Evolutionary conservation across 2,888 invertebrate species (phyloP), one percentile per base, ranked within the genome.

Genomic region (Corythucha ciliata): DNA sequence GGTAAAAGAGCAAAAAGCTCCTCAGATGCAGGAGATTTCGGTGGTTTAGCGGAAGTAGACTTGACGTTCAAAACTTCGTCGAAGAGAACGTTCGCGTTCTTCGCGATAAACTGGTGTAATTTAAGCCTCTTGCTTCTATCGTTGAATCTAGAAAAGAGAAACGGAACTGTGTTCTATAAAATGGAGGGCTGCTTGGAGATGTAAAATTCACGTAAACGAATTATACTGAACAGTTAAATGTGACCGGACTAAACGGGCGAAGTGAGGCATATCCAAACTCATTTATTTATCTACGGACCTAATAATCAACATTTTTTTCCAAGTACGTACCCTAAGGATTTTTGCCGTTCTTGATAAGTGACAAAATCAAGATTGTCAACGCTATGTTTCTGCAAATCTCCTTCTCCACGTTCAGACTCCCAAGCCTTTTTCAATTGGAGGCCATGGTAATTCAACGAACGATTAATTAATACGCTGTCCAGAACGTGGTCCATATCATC

Each of bases 341-440:
- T 87, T 64, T 86, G 85, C 22, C 88, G 74, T 25, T 56, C 54
- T 56, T 83, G 79, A 63, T 80, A 80, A 44, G 83, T 76, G 41
- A 80, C 78, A 66, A 80, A 88, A 68, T 80, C 83, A 39, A 77
- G 68, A 57, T 75, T 75, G 64, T 74, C 74, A 58, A 83, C 71
- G 66, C 74, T 74, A 57, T 79, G 69, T 65, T 79, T 78, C 21
- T 74, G 63, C 54, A 88, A 70, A 66, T 86, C 85, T 48, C 79
- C 80, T 63, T 83, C 82, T 29, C 86, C 85, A 63, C 83, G 77
- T 66, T 88, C 88, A 24, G 80, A 78, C 66, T 88, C 88, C 87
- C 88, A 88, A 62, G 86, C 78, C 71, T 88, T 89, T 70, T 85
- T 86, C 59, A 89, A 72, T 64, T 87, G 87, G 64, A 85, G 85